These are phyloP conservation scores for Diabrotica virgifera DNA, from an alignment of 1,140 invertebrate genomes.

Conservation along the genomic window DNA sequence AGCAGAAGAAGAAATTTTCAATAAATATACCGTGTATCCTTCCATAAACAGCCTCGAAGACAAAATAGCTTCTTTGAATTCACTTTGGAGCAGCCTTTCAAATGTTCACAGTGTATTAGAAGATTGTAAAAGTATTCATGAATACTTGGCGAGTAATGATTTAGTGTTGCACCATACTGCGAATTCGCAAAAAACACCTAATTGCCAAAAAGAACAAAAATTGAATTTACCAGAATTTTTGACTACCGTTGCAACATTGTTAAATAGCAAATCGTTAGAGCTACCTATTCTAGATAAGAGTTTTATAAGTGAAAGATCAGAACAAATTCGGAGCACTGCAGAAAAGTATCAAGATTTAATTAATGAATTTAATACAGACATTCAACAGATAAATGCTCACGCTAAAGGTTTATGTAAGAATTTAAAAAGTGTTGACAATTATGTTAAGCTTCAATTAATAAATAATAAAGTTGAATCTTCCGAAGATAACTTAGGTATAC, in stretches of 20 bases:
- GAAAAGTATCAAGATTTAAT: not conserved
- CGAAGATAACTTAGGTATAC: conserved; percentile 7
- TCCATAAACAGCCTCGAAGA: conserved; percentile 11
- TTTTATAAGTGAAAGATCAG: conserved; percentile 9
- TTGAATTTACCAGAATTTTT: conserved; percentile 21
- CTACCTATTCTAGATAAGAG: conserved; percentile 4
- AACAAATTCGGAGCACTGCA: not conserved
- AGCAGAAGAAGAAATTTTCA: conserved; percentile 16
- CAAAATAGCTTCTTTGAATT: conserved; percentile 20
- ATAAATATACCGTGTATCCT: conserved; percentile 19
- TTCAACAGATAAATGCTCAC: not conserved
- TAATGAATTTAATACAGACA: not conserved
- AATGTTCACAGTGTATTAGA: conserved; percentile 19
- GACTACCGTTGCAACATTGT: conserved; percentile 10
- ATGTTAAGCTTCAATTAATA: not conserved
- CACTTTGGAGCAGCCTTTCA: conserved; percentile 19
- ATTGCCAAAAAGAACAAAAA: conserved; percentile 6
- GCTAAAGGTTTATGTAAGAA: not conserved
- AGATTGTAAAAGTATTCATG: conserved; percentile 17
- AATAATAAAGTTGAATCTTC: not conserved
- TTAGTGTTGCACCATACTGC: conserved; percentile 21
- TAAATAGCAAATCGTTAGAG: conserved; percentile 21
- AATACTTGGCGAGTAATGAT: conserved; percentile 19
- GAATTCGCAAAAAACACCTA: conserved; percentile 9
- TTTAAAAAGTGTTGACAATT: not conserved